A percentile compares a stretch with the other conserved stretches of the same genome.
Evolutionary conservation across 30 jellyfish, hydroid and myxozoan species (phyloP).

Genomic region (Turritopsis rubra): DNA sequence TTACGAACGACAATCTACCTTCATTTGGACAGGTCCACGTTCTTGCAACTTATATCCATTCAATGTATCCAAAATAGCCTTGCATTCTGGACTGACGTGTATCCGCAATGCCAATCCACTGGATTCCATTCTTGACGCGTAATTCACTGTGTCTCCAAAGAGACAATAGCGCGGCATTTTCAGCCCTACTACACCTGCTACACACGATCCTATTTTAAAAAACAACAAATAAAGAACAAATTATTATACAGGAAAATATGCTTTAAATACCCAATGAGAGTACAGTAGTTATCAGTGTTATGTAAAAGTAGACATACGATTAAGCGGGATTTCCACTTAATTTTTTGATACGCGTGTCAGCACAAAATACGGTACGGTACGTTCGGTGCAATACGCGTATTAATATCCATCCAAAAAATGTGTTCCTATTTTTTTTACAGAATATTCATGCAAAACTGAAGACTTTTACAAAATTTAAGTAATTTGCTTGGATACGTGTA

Average conservation of each 20-base stretch:
- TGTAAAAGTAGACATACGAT: too few relatives aligned
- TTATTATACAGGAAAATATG: neutral
- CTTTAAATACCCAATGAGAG: too few relatives aligned
- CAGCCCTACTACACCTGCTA: slow-evolving; percentile 94
- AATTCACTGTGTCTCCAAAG: slow-evolving; percentile 92
- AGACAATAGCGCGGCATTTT: slow-evolving; percentile 96
- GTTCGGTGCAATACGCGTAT: too few relatives aligned
- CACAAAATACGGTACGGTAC: too few relatives aligned
- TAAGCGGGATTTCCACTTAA: too few relatives aligned
- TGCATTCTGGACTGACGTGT: slow-evolving; percentile 93
- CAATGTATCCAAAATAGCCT: slow-evolving; percentile 57
- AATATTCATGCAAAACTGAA: too few relatives aligned
- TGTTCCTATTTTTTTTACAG: too few relatives aligned
- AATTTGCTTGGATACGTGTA: too few relatives aligned
- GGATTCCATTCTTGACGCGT: slow-evolving; percentile 95
- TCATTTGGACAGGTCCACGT: slow-evolving; percentile 88
- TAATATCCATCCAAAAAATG: too few relatives aligned
- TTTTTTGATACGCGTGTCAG: too few relatives aligned
- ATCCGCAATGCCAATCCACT: slow-evolving; percentile 90
- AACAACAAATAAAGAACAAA: neutral
- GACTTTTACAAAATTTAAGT: too few relatives aligned
- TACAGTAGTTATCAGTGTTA: too few relatives aligned
- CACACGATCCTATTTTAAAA: slow-evolving; percentile 63
- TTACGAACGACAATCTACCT: slow-evolving; percentile 58
- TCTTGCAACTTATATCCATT: slow-evolving; percentile 64